Evolutionary conservation across 2,113 vertebrate genomes (phyloP), one percentile per base, ranked within the genome.

Genomic region (Oplegnathus fasciatus): DNA sequence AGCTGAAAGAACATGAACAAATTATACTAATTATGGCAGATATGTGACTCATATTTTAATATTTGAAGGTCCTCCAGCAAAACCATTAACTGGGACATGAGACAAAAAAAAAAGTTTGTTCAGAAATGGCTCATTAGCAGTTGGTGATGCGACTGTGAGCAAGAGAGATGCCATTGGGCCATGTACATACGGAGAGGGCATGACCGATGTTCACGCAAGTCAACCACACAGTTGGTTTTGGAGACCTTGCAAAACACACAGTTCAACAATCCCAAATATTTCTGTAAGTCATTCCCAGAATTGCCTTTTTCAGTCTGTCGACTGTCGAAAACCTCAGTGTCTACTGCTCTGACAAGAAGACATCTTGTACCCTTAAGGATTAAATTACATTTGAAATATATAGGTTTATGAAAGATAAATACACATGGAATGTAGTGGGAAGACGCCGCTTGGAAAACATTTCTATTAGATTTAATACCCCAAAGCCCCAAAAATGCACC

Each of bases 171-270:
- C 46, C 46, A 50, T 50, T 50, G 20, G 34, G 34, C 34, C 34
- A 37, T 37, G 3, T 4, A n/a, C 52, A 10, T 14, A 58, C 28
- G 20, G 48, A 50, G 18, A 22, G 48, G 18, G 18, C 18, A 50
- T 6, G 15, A 50, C 5, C 6, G 14, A 50, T 15, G 18, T 5
- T 50, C 46, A 2, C 5, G 6, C 17, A 46, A 46, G 44, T 15
- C 3, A 46, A 5, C 13, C 13, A 2, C 3, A 34, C 30, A 52
- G 30, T 5, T 61, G 8, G 40, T 61, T 61, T 9, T 48, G 17
- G 57, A 61, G 52, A 22, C 24, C 52, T 11, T 72, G 24, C 24
- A 57, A 17, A 71, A 60, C 54, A 73, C 71, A 44, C n/a, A 42
- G 34, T 40, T 40, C 34, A 57, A 13, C 3, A 40, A 8, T 61